Base-by-base conservation (phyloP, 92 coral and sea anemone species). In the Virgularia gustaviana region DNA sequence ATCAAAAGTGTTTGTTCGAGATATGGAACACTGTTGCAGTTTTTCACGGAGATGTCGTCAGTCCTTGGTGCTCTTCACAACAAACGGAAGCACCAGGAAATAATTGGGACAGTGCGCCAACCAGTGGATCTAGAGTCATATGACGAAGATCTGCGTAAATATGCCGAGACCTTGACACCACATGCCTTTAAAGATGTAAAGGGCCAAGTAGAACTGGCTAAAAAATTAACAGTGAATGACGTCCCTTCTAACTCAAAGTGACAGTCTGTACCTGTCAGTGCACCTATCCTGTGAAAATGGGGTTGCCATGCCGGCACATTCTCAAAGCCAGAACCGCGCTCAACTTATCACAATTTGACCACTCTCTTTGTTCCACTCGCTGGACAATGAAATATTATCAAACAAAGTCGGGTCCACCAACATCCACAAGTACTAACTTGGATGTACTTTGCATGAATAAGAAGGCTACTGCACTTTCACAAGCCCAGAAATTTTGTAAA, bases 241-340 rank as follows among this genome's bases (percentile, higher is more conserved):
- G 12, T 70, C 28, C 53, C 16, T 33, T 35, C 52, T 43, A 28
- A 22, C 1, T 57, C 15, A 57, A 16, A 22, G 47, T 62, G 23
- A 34, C 88, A 45, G 16, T 76, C 19, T 25, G 42, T 32, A 43
- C 32, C 2, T 85, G 88, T 25, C 49, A 49, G 31, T 85, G 85
- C 39, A 9, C 80, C 20, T 80, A 80, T 66, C 71, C 59, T 41
- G 64, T 73, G 13, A 73, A 70, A 23, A 80, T 80, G 85, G 34
- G 28, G 36, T 68, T 85, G 15, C 88, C 82, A 18, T 85, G 85
- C 57, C 67, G 77, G 57, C 89, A 85, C 76, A 68, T 85, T 25
- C 77, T 80, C 28, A 85, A 75, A 47, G 86, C 66, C 44, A 52
- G 85, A 16, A 49, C 42, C 13, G 24, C 73, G 6, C 71, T 79